phyloP scores from a whole-genome alignment of 2,113 vertebrate genomes.

The Phaethornis superciliosus region DNA sequence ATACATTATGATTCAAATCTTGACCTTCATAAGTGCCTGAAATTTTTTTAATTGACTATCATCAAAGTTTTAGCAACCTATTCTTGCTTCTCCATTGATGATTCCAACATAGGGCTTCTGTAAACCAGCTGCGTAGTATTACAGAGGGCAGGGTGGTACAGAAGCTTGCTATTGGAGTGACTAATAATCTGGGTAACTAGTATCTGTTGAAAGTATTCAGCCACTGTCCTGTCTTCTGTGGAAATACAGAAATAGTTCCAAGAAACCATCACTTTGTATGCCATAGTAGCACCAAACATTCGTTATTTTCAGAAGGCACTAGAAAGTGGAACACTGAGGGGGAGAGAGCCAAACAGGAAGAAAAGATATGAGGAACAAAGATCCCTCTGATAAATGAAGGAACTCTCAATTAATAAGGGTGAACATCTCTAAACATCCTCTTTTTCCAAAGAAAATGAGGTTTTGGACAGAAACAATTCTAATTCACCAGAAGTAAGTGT shows the following conservation, averaged over 20 bases:
- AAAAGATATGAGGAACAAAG: not conserved
- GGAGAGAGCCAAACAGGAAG: not conserved
- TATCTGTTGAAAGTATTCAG: not conserved
- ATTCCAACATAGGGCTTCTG: not conserved
- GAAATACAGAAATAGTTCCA: not conserved
- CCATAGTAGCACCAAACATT: not conserved
- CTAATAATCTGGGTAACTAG: not conserved
- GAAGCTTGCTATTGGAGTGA: not conserved
- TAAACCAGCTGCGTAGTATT: not conserved
- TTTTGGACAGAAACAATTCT: not conserved
- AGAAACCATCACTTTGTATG: not conserved
- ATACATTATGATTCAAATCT: not conserved
- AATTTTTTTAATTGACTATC: not conserved
- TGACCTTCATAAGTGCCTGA: not conserved
- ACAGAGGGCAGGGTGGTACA: not conserved
- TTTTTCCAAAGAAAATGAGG: not conserved
- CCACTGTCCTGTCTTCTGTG: not conserved
- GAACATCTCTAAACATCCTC: not conserved
- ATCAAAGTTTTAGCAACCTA: not conserved
- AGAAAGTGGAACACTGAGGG: not conserved
- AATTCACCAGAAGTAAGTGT: not conserved
- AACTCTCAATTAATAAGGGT: not conserved
- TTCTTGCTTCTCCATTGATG: not conserved
- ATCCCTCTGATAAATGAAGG: not conserved
- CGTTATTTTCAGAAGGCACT: not conserved